phyloP scores from a whole-genome alignment of 2,797 vertebrate species.

The Sebastes hubbsi region DNA sequence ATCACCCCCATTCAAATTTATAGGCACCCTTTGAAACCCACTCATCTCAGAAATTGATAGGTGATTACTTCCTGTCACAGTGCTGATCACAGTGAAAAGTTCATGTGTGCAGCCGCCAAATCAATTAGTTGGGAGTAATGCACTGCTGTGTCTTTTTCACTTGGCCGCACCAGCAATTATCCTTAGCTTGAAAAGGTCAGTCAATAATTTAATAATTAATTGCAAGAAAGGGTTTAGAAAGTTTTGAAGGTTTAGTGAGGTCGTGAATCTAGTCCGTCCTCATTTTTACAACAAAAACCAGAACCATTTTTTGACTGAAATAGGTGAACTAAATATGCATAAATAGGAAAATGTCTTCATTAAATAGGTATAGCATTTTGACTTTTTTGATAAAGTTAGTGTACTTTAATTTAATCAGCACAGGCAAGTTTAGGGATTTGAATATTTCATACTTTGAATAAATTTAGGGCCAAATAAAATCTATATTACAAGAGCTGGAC shows the following conservation, averaged over 20 bases:
- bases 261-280: background rate
- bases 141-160: constrained; percentile 59
- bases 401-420: background rate
- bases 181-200: constrained; percentile 65
- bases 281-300: background rate
- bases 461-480: background rate
- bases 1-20: constrained; percentile 22
- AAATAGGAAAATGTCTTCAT: background rate
- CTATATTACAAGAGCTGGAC: background rate
- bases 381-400: background rate
- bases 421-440: background rate
- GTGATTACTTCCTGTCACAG: constrained; percentile 62
- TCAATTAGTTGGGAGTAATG: constrained; percentile 65
- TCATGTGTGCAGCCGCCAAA: constrained; percentile 53
- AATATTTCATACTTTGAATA: constrained; percentile 29
- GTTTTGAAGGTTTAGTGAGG: constrained; percentile 26
- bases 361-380: background rate
- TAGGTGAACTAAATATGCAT: constrained; percentile 1
- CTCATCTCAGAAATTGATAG: constrained; percentile 50
- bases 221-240: constrained; percentile 32
- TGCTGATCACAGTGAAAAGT: constrained; percentile 68
- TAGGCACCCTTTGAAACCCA: constrained; percentile 43
- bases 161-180: constrained; percentile 66
- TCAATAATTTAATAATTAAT: constrained; percentile 59
- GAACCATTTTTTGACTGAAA: background rate